Evolutionary conservation across 2,888 invertebrate genomes (phyloP).

Genomic region (Orthosia gothica): DNA sequence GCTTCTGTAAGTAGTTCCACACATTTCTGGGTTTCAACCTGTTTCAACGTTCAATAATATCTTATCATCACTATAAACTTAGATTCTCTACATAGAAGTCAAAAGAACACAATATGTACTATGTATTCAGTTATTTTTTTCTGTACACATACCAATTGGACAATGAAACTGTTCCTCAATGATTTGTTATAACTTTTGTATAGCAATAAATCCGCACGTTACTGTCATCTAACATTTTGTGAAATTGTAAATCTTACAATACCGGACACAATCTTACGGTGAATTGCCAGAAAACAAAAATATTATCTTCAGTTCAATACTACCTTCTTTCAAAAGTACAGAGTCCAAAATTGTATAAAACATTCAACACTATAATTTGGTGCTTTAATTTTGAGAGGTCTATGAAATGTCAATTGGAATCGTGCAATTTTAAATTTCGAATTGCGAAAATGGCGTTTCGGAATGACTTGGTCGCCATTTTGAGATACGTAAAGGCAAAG

Average conservation of each 20-base stretch:
- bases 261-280: conserved; percentile 52
- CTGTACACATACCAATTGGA: conserved; percentile 26
- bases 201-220: conserved; percentile 67
- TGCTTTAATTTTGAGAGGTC: conserved; percentile 29
- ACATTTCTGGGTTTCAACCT: not conserved
- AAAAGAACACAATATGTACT: too few species aligned
- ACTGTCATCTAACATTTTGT: conserved; percentile 51
- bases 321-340: not conserved
- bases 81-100: not conserved
- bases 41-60: not conserved
- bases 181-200: conserved; percentile 54
- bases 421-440: conserved; percentile 40
- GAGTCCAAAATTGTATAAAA: conserved; percentile 39
- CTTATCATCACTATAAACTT: not conserved
- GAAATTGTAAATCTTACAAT: conserved; percentile 59
- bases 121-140: not conserved
- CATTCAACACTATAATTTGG: not conserved
- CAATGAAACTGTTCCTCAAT: conserved; percentile 26
- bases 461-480: conserved; percentile 10
- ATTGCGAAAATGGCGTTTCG: not conserved
- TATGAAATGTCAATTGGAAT: conserved; percentile 62
- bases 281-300: conserved; percentile 30
- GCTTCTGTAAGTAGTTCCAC: not conserved
- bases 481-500: conserved; percentile 44
- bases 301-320: not conserved